phyloP scores from a whole-genome alignment of 2,888 invertebrate species.

The Halictus quadricinctus region DNA sequence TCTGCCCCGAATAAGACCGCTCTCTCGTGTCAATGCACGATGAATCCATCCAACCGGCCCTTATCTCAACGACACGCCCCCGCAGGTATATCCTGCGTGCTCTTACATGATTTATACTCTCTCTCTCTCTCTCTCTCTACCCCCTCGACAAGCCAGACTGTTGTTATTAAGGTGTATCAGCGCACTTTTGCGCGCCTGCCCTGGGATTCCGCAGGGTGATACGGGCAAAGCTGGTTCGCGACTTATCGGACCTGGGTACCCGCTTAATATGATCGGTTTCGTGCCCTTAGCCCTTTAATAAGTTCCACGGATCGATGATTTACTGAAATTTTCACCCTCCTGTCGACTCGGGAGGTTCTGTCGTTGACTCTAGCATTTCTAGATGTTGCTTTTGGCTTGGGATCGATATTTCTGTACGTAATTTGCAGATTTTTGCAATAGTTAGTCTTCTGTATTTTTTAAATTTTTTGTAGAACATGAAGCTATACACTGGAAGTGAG shows the following conservation, averaged over 20 bases:
- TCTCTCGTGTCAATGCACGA: slow-evolving; percentile 64
- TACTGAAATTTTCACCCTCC: no score
- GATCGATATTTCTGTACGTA: no score
- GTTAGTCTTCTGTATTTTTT: no score
- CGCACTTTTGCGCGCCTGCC: not conserved
- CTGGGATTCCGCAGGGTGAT: not conserved
- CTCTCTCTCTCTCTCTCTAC: no score
- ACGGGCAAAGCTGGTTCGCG: not conserved
- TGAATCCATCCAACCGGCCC: slow-evolving; percentile 51
- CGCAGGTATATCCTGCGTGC: slow-evolving; percentile 15
- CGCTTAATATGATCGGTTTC: not conserved
- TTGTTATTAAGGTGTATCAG: slow-evolving; percentile 1
- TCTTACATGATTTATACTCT: slow-evolving; percentile 2
- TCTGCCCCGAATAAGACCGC: slow-evolving; percentile 48
- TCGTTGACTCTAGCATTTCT: no score
- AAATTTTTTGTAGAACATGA: no score
- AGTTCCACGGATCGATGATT: no score
- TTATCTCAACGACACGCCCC: slow-evolving; percentile 50
- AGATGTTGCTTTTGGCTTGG: no score
- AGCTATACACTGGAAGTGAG: no score
- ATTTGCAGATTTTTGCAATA: no score
- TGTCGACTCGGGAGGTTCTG: no score
- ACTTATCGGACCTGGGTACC: not conserved
- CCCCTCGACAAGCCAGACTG: not conserved
- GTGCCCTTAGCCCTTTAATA: not conserved